Percentiles rank a stretch among this genome's conserved stretches.
Conservation (phyloP, 92 coral and sea anemone genomes). For the Phenganax marumi region DNA sequence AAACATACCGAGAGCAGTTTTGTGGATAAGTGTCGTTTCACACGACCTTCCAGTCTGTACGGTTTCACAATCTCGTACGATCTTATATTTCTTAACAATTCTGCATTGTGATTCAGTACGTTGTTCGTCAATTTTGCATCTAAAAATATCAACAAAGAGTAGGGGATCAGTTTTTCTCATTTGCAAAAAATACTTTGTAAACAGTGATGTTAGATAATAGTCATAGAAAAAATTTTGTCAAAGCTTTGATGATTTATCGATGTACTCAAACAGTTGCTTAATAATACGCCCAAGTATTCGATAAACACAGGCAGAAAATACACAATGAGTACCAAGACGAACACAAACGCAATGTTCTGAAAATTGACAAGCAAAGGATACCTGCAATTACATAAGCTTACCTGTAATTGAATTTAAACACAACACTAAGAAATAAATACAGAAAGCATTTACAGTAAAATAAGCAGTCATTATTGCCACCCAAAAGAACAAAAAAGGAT, state of each 20-base stretch:
- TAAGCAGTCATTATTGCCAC: not conserved
- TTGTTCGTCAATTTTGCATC: not conserved
- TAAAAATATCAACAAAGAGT: not conserved
- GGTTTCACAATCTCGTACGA: slow-evolving; percentile 41
- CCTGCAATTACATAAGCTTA: not conserved
- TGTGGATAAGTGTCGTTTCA: slow-evolving; percentile 18
- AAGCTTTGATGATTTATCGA: no score
- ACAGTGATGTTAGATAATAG: no score
- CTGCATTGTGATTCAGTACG: not conserved
- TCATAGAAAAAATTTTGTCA: no score
- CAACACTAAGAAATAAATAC: not conserved
- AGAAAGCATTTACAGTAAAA: not conserved
- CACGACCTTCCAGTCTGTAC: slow-evolving; percentile 24
- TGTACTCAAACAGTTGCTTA: no score
- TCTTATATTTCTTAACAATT: slow-evolving; percentile 8
- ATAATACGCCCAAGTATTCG: no score
- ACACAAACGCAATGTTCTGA: not conserved
- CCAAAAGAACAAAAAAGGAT: not conserved
- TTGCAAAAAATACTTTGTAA: no score
- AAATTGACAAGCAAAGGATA: not conserved
- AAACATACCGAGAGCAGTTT: not conserved
- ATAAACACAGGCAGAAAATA: no score
- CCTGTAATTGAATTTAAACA: not conserved
- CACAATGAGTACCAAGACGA: no score
- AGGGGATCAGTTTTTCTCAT: no score